Base-by-base conservation (phyloP, 1,140 invertebrate species). In the Drosophila arawakana region DNA sequence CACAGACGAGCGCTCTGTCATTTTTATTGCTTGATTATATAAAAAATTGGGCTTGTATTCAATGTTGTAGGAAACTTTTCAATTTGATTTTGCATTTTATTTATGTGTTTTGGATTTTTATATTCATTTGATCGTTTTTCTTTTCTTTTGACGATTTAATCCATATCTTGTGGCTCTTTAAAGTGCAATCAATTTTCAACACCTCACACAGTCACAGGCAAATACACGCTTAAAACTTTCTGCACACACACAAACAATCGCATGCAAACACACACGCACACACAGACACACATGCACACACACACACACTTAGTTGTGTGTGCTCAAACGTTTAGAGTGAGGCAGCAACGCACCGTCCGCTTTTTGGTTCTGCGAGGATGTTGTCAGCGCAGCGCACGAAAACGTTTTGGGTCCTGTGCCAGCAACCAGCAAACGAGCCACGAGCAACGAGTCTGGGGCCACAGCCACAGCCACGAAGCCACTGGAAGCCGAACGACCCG, bases 1-100 rank as follows among this genome's bases (percentile, higher is more conserved):
- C 43, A 46, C 44, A 43, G 37, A 18, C 55, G 13, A 54, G 46
- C 41, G 62, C 57, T 75, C 67, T 76, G 70, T 63, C 78, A 63
- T 81, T 90, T 89, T 89, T 89, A 89, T 89, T 81, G 85, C 84
- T 89, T 89, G 84, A 89, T 89, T 89, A 89, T 89, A 89, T 89
- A 89, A 88, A 89, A 30, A 89, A 81, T 89, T 89, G 80, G 75
- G 75, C 78, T 71, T 84, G 78, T 66, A 60, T 78, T 74, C 55
- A 74, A 68, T 73, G 67, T 61, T 52, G 6, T 47, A 37, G 30
- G 30, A 54, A 49, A 61, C 55, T 25, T 62, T 76, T 67, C 25
- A 41, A 52, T 63, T 73, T 21, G 18, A 18, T 46, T 73, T 69
- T 65, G 58, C 57, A 57, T 21, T 57, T 21, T 11, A 37, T 11